Base-by-base conservation (phyloP, 37 sponge, comb jelly and placozoan species). In the Mnemiopsis leidyi region DNA sequence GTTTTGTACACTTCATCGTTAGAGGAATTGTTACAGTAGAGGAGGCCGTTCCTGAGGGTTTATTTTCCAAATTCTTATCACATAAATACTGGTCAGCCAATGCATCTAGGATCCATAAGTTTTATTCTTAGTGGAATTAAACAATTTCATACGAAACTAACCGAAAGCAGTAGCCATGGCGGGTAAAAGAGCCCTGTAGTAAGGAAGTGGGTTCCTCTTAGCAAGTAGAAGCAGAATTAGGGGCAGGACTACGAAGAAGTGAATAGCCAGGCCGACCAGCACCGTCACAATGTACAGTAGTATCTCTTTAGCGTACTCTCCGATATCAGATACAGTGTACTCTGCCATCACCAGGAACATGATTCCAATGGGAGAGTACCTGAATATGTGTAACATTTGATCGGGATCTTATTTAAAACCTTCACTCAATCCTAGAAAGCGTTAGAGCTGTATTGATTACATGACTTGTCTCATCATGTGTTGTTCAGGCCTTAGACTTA, bases 321-420 rank as follows among this genome's bases (percentile, higher is more conserved):
- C 36, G 9, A 97, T 36, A 69, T 92, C 94, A 0, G 94, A 94
- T 67, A 95, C 92, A 25, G 73, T n/a, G 73, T 69, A 69, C 40
- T 94, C 95, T 21, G 95, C 93, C 38, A 98, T 77, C 18, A 98
- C 95, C n/a, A 98, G 94, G 83, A 93, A 95, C 69, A 97, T 94
- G 33, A 98, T 96, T 0, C 98, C 98, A 92, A 98, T 69, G 23
- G 98, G 98, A 20, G 97, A 97, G 76, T 94, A 95, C 73, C 73
- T 69, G 73, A 25, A 25, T n/a, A n/a, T n/a, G n/a, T n/a, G n/a
- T n/a, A n/a, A n/a, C n/a, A n/a, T n/a, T n/a, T n/a, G n/a, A n/a
- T n/a, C n/a, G n/a, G n/a, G n/a, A n/a, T n/a, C n/a, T n/a, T n/a
- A n/a, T n/a, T n/a, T n/a, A n/a, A n/a, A n/a, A n/a, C n/a, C n/a